A percentile compares a stretch with the other conserved stretches of the same genome.
phyloP scores from a whole-genome alignment of 2,888 invertebrate species.

The Apamea monoglypha region DNA sequence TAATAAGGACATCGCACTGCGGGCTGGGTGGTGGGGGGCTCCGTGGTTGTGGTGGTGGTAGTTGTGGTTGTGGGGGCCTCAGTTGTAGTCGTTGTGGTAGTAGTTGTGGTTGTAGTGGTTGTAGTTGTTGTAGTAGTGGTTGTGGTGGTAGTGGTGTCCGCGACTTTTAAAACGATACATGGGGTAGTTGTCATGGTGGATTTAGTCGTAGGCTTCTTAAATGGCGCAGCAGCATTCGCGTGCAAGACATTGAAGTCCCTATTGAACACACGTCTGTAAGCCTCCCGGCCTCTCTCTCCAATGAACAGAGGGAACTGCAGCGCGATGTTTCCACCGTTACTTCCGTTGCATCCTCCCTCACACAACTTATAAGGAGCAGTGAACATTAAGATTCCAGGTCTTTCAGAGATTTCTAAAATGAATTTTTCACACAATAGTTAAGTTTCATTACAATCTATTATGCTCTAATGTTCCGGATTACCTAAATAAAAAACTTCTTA shows the following conservation, averaged over 20 bases:
- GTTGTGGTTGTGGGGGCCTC: constrained; percentile 9
- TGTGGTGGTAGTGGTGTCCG: constrained; percentile 5
- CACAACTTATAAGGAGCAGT: constrained; percentile 84
- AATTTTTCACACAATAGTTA: constrained; percentile 46
- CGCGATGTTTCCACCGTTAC: constrained; percentile 65
- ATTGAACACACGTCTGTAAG: constrained; percentile 69
- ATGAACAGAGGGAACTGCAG: constrained; percentile 80
- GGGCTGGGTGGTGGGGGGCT: neutral
- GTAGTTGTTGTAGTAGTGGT: constrained; percentile 12
- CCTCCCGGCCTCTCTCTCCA: constrained; percentile 70
- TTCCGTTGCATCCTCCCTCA: constrained; percentile 72
- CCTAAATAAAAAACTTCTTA: constrained; percentile 69
- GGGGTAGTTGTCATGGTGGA: constrained; percentile 24
- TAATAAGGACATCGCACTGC: constrained; percentile 39
- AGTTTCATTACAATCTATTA: neutral
- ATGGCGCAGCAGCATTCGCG: constrained; percentile 70
- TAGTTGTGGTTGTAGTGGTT: constrained; percentile 16
- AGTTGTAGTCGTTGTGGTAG: constrained; percentile 34
- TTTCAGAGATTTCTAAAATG: constrained; percentile 76
- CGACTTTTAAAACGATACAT: constrained; percentile 35
- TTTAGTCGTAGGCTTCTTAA: constrained; percentile 67
- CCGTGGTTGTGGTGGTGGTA: constrained; percentile 12
- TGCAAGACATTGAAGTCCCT: constrained; percentile 70
- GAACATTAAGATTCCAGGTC: constrained; percentile 77
- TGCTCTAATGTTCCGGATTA: neutral